Evolutionary conservation across 2,888 invertebrate species (phyloP).

Genomic region (Parapristionchus giblindavisi): DNA sequence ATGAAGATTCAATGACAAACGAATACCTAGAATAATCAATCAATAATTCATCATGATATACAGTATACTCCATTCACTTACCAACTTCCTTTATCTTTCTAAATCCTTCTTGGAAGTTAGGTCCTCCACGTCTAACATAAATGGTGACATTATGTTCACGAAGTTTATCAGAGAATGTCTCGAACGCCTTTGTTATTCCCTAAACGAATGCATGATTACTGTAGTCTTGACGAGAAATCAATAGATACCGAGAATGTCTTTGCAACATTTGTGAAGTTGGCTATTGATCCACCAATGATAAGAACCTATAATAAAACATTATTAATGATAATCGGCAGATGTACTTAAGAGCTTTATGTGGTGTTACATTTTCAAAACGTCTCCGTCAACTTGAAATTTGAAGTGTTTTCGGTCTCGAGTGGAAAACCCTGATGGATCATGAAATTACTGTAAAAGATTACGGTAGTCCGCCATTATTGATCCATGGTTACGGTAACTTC

Average conservation of each 20-base stretch:
- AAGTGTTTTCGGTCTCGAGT: too few relatives aligned
- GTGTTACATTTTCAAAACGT: too few relatives aligned
- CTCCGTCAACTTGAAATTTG: too few relatives aligned
- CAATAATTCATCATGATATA: neutral
- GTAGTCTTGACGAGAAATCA: too few relatives aligned
- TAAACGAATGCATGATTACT: slow-evolving; percentile 52
- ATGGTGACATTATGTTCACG: slow-evolving; percentile 91
- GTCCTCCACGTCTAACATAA: slow-evolving; percentile 95
- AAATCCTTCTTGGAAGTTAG: slow-evolving; percentile 95
- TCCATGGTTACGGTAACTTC: too few relatives aligned
- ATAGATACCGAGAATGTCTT: slow-evolving; percentile 88
- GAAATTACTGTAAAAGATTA: too few relatives aligned
- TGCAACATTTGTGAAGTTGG: slow-evolving; percentile 99
- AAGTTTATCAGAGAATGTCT: slow-evolving; percentile 88
- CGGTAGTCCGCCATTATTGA: too few relatives aligned
- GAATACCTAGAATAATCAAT: slow-evolving; percentile 70
- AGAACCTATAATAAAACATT: slow-evolving; percentile 76
- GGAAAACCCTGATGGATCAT: too few relatives aligned
- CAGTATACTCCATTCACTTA: slow-evolving; percentile 55
- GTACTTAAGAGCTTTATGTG: too few relatives aligned
- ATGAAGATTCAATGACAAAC: slow-evolving; percentile 85
- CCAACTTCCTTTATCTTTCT: slow-evolving; percentile 90
- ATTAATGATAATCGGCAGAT: neutral
- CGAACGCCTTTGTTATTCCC: slow-evolving; percentile 94
- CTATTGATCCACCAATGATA: slow-evolving; percentile 97